Evolutionary conservation across 2,797 vertebrate genomes (phyloP).

Genomic region (Gallirallus australis): DNA sequence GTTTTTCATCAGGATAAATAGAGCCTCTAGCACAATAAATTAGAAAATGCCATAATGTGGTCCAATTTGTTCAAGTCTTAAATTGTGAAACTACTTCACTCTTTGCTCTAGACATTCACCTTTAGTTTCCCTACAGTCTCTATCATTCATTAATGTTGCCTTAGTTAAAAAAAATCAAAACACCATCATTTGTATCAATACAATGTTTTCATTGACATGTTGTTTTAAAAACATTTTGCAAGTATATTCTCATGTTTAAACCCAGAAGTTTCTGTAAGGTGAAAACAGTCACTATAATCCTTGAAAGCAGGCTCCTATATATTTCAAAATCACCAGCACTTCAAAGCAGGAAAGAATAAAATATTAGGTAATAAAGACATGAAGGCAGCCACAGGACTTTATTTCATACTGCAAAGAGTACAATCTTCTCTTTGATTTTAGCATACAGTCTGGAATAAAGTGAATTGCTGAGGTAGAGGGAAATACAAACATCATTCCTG

Average conservation of each 20-base stretch:
- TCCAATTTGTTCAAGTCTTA: background rate
- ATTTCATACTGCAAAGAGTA: background rate
- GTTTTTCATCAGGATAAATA: background rate
- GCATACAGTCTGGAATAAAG: background rate
- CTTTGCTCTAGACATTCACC: background rate
- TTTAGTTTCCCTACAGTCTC: background rate
- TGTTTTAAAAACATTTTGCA: background rate
- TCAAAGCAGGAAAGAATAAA: background rate
- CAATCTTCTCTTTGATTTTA: background rate
- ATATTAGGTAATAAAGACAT: background rate
- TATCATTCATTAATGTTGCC: background rate
- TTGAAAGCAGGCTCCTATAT: background rate
- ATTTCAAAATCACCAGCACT: background rate
- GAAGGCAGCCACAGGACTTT: background rate
- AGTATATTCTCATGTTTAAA: background rate
- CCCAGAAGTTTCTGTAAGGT: background rate
- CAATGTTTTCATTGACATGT: background rate
- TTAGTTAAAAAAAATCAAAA: background rate
- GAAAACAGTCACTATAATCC: background rate
- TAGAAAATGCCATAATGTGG: background rate
- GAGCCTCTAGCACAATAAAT: background rate
- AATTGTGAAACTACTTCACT: background rate
- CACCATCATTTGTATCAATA: background rate
- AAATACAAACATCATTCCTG: background rate
- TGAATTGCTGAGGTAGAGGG: background rate